Conservation (phyloP, 2,797 vertebrate genomes). For the Crax fasciolata region DNA sequence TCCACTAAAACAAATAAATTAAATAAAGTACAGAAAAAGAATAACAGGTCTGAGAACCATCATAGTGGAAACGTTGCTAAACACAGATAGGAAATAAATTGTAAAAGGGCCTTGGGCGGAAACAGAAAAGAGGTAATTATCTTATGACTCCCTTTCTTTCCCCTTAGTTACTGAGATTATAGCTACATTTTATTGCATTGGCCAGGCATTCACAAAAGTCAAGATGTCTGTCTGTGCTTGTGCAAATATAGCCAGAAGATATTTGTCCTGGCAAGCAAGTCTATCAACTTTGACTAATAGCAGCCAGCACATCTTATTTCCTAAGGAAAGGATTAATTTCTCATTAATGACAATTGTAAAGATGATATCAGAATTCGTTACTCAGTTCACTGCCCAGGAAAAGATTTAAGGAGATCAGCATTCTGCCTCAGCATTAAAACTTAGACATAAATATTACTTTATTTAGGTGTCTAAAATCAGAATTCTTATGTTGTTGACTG, state of each 20-base stretch:
- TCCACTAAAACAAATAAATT: neutral
- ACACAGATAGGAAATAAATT: neutral
- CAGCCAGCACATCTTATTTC: constrained; percentile 44
- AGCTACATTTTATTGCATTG: constrained; percentile 27
- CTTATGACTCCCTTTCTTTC: constrained; percentile 18
- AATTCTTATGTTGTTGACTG: neutral
- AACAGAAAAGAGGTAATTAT: constrained; percentile 21
- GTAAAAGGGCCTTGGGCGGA: neutral
- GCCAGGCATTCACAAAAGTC: constrained; percentile 14
- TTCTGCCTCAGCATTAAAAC: neutral
- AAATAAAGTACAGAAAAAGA: neutral
- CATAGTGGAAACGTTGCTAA: neutral
- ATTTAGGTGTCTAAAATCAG: neutral
- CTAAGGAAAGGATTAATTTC: constrained; percentile 53
- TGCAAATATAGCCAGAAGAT: constrained; percentile 6
- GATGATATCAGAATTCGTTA: constrained; percentile 50
- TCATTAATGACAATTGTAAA: constrained; percentile 36
- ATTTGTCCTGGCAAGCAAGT: constrained; percentile 20
- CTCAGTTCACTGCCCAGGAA: neutral
- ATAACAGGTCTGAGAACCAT: neutral
- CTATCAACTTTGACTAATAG: constrained; percentile 33
- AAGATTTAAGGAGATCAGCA: neutral
- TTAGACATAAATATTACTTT: neutral
- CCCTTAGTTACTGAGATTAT: neutral
- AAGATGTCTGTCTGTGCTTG: constrained; percentile 15